phyloP scores from a whole-genome alignment of 2,113 vertebrate species.

The Malurus cyaneus region DNA sequence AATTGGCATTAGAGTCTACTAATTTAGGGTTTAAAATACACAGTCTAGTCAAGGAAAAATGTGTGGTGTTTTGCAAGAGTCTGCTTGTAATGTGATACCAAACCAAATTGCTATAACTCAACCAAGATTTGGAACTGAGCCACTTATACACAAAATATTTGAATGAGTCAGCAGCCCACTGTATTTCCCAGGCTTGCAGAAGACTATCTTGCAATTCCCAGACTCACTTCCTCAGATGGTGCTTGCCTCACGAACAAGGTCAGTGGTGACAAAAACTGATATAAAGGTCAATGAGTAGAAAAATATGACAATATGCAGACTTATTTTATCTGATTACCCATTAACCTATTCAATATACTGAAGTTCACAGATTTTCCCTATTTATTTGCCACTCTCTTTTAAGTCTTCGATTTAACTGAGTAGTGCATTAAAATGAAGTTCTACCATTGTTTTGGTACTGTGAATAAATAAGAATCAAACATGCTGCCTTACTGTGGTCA shows the following conservation, averaged over 20 bases:
- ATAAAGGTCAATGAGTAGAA: conserved; percentile 15
- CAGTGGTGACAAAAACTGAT: neutral
- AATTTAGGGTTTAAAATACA: neutral
- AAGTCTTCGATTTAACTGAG: neutral
- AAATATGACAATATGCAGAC: neutral
- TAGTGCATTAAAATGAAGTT: neutral
- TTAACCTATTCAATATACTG: neutral
- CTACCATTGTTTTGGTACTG: neutral
- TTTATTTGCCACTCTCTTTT: neutral
- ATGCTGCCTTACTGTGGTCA: neutral
- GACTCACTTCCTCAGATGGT: conserved; percentile 46
- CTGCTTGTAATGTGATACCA: neutral
- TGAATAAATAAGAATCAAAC: neutral
- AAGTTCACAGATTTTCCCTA: neutral
- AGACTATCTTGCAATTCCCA: neutral
- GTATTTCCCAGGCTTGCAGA: conserved; percentile 36
- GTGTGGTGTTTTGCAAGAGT: neutral
- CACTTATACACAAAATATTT: conserved; percentile 15
- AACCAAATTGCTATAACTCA: neutral
- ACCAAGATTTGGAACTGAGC: neutral
- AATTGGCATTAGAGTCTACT: neutral
- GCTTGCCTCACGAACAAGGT: conserved; percentile 37
- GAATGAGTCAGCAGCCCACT: conserved; percentile 36
- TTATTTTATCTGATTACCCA: conserved; percentile 3
- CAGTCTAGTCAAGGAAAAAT: neutral